phyloP scores from a whole-genome alignment of 2,888 invertebrate genomes.

The Andrena dorsata region DNA sequence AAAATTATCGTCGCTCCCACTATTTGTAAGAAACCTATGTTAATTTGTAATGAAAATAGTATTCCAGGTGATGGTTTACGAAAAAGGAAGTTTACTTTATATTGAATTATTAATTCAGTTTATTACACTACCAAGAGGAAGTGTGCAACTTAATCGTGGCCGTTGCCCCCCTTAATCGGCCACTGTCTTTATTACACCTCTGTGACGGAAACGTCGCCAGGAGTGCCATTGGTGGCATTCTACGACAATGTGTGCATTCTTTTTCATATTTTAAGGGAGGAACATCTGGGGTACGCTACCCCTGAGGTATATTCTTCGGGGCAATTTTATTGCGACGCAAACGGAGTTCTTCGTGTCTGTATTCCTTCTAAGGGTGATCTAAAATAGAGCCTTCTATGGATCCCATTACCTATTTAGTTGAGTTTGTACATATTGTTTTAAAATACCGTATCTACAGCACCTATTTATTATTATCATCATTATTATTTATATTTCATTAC shows the following conservation, averaged over 20 bases:
- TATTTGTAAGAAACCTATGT: too few species aligned
- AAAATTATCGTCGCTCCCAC: too few species aligned
- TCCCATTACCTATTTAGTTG: too few species aligned
- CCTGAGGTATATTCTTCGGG: background rate
- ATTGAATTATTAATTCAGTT: constrained; percentile 34
- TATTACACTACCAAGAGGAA: constrained; percentile 16
- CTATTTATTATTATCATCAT: too few species aligned
- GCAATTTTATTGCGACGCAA: constrained; percentile 8
- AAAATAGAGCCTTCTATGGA: too few species aligned
- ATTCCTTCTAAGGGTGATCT: too few species aligned
- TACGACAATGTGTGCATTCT: constrained; percentile 26
- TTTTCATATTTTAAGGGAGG: constrained; percentile 29
- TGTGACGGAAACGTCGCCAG: constrained; percentile 17
- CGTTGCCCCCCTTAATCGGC: constrained; percentile 25
- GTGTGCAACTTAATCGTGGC: constrained; percentile 20
- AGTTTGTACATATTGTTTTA: too few species aligned
- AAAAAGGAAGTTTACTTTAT: background rate
- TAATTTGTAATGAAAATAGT: background rate
- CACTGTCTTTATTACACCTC: constrained; percentile 30
- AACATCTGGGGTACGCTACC: constrained; percentile 1
- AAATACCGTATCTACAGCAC: too few species aligned
- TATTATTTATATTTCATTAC: too few species aligned
- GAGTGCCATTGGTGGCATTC: constrained; percentile 11
- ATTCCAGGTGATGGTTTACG: too few species aligned
- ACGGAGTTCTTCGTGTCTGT: background rate